Evolutionary conservation across 2,113 vertebrate genomes (phyloP).

Genomic region (Caretta caretta): DNA sequence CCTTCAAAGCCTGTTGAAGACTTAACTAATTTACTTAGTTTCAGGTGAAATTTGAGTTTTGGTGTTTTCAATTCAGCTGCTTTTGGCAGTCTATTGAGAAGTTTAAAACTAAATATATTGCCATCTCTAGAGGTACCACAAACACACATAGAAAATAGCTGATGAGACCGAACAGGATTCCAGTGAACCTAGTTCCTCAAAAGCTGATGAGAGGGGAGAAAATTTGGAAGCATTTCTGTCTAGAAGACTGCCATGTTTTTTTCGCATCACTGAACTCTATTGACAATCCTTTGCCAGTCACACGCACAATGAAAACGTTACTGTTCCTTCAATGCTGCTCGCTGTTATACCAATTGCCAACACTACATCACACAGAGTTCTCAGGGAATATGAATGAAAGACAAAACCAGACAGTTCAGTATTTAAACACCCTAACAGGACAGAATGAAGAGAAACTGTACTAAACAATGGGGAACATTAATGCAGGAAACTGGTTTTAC

Average conservation of each 20-base stretch:
- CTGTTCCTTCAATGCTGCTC: fast-evolving
- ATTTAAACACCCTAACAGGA: not conserved
- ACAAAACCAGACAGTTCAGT: not conserved
- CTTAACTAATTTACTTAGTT: not conserved
- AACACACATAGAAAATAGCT: not conserved
- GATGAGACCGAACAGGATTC: not conserved
- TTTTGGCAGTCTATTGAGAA: not conserved
- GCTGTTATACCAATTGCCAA: fast-evolving
- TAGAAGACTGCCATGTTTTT: not conserved
- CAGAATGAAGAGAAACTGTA: not conserved
- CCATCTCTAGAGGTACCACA: not conserved
- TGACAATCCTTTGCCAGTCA: fast-evolving
- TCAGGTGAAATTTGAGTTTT: not conserved
- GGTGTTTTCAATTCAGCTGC: not conserved
- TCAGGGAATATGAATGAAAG: not conserved
- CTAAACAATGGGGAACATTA: not conserved
- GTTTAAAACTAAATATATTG: not conserved
- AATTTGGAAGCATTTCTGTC: fast-evolving
- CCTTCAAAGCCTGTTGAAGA: not conserved
- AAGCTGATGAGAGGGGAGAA: not conserved
- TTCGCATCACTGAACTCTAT: not conserved
- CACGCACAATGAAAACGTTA: not conserved
- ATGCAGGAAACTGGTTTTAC: not conserved
- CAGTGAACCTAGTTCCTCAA: not conserved
- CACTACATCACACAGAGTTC: not conserved